Evolutionary conservation across 2,888 invertebrate genomes (phyloP), one percentile per base, ranked within the genome.

Genomic region (Hybos culiciformis): DNA sequence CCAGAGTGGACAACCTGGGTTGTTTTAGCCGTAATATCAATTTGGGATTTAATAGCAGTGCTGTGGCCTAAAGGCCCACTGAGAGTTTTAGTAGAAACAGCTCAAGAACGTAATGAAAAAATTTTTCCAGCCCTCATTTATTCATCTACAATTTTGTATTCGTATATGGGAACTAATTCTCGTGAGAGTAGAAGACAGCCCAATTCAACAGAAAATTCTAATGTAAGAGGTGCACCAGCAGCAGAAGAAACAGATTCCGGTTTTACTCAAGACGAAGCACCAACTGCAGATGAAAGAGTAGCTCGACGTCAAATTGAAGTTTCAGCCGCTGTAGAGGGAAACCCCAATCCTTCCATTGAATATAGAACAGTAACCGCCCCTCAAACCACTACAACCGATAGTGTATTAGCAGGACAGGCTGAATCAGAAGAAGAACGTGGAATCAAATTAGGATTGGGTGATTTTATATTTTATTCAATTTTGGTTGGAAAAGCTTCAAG

Each of bases 1-100:
- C 98, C 98, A 0, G 94, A 97, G 62, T 99, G 97, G 96, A 97
- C 98, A 2, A 88, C 92, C 0, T 99, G 98, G 98, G 83, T 86
- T 24, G 92, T 99, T 5, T 73, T 99, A 5, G 96, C 81, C 49
- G 90, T 90, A 33, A 94, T 99, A 59, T 96, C 97, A 29, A 77
- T 98, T 57, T 99, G 98, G 98, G 97, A 97, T 78, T 73, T 98
- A 55, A 78, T 99, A 51, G 98, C 98, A 40, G 98, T 99, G 2
- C 70, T 99, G 41, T 88, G 91, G 54, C 98, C 98, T 1, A 87
- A 87, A 55, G 98, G 99, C 29, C 99, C 98, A 12, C 68, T 99
- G 39, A 76, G 94, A 54, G 92, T 98, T 67, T 71, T 99, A 45
- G 98, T 99, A 1, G 97, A 99, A 70, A 97, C 96, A 3, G 98